Base-by-base conservation (phyloP, 2,797 vertebrate species). In the Cuniculus paca region DNA sequence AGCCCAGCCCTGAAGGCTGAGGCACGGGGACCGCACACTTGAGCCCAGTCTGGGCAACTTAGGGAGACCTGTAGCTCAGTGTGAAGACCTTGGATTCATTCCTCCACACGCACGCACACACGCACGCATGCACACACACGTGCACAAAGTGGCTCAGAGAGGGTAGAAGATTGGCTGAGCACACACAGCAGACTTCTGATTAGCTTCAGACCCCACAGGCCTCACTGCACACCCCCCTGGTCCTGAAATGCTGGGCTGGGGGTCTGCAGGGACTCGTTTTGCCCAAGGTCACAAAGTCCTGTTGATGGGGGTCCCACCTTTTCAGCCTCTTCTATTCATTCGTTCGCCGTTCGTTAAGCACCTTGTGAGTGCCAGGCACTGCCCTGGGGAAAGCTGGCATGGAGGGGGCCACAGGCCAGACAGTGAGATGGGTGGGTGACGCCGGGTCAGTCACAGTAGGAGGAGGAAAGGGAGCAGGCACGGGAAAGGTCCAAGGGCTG, bases 141-240 rank as follows among this genome's bases (percentile, higher is more conserved):
- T 12, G 2, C 70, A 45, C 22, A 26, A 11, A 45, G 39, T 34
- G 56, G 94, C 31, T 88, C 94, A 60, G 93, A 90, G 78, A 96
- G 36, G 56, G 80, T 48, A 10, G 45, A 50, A 85, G 54, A 6
- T 1, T 45, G 70, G n/a, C 61, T 31, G 50, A 84, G 88, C 54
- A 68, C 50, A 81, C 87, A 93, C 9, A 93, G 86, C 58, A 80
- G 84, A 63, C 45, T 28, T n/a, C 56, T 34, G 16, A 11, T 45
- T 50, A 48, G n/a, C 70, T 61, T 72, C 65, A 84, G 74, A 48
- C 10, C 1, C 24, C 24, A 34, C 19, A 26, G 20, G 8, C 42
- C 88, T 90, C 34, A 50, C 50, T 6, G 17, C 2, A 17, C 50
- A 63, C 70, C 20, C 26, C 52, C 28, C 48, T 65, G 39, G 24